Base-by-base conservation (phyloP, 53 echinoderm and acorn worm genomes). In the Arbacia lixula region DNA sequence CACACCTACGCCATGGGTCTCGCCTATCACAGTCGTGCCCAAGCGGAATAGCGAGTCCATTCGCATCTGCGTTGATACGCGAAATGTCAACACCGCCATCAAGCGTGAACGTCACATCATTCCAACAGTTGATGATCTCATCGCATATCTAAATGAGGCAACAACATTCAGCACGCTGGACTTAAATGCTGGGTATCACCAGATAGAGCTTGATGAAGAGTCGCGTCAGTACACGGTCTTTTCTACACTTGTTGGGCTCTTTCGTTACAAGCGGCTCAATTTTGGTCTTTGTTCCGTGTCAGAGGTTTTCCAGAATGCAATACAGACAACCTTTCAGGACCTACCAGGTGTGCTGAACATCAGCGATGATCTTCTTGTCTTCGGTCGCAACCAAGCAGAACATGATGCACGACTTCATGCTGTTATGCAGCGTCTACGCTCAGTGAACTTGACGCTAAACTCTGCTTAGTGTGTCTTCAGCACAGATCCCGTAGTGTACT, bases 31-130 rank as follows among this genome's bases (percentile, higher is more conserved):
- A 1, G 87, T 87, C 29, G 91, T 91, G 25, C 55, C 63, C 36
- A 88, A 91, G 67, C 69, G 40, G n/a, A 84, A 78, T 10, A 31
- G 46, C 61, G 86, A 85, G n/a, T 41, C 16, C 37, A 55, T 63
- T 34, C 60, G 83, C 39, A 63, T 83, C 32, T 83, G 83, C 35
- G 83, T 83, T 46, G 73, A 85, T 36, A 85, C 74, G 86, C 73
- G 73, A 36, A 39, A 56, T 42, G 55, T 72, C 61, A 85, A 85
- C 63, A 49, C 66, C 14, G 90, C 90, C 63, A 82, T 79, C 69
- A 79, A 79, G 65, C 71, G 86, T 12, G 90, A 90, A 82, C 80
- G 86, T 19, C 90, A 90, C 54, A 71, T 83, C 60, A 86, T 77
- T n/a, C 83, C 86, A 60, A 86, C 90, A 4, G 78, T 90, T 12